Percentiles rank a stretch among this genome's conserved stretches.
phyloP scores from a whole-genome alignment of 1,140 invertebrate genomes.

The Apolygus lucorum region DNA sequence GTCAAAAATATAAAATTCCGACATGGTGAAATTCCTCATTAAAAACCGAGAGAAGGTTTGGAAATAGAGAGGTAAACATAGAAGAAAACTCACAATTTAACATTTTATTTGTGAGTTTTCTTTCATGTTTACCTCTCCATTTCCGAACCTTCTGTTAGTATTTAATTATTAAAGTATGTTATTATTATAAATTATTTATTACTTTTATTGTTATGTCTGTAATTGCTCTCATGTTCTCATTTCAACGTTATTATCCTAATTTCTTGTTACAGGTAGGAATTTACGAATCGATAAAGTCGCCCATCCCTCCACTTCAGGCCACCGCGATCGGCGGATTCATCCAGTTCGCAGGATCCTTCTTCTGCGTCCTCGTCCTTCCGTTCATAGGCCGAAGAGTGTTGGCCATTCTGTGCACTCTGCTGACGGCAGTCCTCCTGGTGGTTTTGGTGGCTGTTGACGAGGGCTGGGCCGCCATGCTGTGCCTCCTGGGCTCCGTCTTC shows the following conservation, averaged over 20 bases:
- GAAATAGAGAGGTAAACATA: too few species aligned
- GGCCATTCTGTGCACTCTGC: conserved; percentile 54
- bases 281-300: conserved; percentile 55
- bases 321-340: conserved; percentile 58
- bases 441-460: conserved; percentile 43
- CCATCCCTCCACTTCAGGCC: conserved; percentile 61
- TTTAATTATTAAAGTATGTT: too few species aligned
- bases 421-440: conserved; percentile 51
- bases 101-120: too few species aligned
- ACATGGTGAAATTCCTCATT: too few species aligned
- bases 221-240: too few species aligned
- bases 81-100: too few species aligned
- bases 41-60: too few species aligned
- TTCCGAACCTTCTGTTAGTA: too few species aligned
- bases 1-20: too few species aligned
- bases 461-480: conserved; percentile 41
- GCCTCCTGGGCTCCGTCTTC: conserved; percentile 55
- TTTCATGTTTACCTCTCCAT: too few species aligned
- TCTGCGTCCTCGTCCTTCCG: conserved; percentile 55
- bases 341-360: conserved; percentile 52
- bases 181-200: neutral
- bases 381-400: conserved; percentile 50
- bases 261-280: conserved; percentile 44
- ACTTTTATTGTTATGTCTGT: too few species aligned
- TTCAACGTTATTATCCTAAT: neutral